Conservation (phyloP, 64 coral and sea anemone genomes). For the Porites lutea region DNA sequence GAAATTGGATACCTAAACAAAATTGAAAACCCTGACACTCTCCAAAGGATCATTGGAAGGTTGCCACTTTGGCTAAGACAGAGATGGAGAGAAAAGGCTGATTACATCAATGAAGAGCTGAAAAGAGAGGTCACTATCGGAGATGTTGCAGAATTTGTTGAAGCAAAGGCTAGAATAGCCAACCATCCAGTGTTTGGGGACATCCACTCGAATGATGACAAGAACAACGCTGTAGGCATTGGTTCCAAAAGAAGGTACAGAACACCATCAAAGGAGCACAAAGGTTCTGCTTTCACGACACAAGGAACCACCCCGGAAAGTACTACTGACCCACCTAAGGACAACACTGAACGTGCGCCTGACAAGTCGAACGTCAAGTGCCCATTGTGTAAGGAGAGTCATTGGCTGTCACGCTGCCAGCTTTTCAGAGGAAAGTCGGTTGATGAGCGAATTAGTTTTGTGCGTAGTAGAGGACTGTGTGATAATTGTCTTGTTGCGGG, state of each 20-base stretch:
- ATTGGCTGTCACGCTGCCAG: slow-evolving; percentile 63
- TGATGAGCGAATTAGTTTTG: slow-evolving; percentile 18
- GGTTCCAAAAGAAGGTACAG: not conserved
- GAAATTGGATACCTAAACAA: not conserved
- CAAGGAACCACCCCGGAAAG: slow-evolving; percentile 21
- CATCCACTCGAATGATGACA: not conserved
- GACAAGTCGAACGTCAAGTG: slow-evolving; percentile 3
- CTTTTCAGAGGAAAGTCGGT: slow-evolving; percentile 48
- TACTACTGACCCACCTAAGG: not conserved
- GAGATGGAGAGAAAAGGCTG: slow-evolving; percentile 41
- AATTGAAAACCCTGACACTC: slow-evolving; percentile 44
- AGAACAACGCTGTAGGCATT: not conserved
- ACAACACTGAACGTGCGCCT: no score
- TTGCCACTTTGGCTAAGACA: slow-evolving; percentile 14
- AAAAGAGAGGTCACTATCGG: slow-evolving; percentile 33
- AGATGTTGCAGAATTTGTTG: slow-evolving; percentile 47
- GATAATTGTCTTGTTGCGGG: slow-evolving; percentile 47
- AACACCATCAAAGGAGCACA: no score
- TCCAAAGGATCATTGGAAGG: slow-evolving; percentile 28
- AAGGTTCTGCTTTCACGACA: slow-evolving; percentile 50
- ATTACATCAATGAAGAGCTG: slow-evolving; percentile 11
- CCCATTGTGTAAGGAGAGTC: slow-evolving; percentile 20
- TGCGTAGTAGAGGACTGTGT: slow-evolving; percentile 31
- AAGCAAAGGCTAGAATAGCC: slow-evolving; percentile 63
- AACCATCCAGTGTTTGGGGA: slow-evolving; percentile 63